Evolutionary conservation across 2,888 invertebrate species (phyloP).

Genomic region (Hydrotaea diabolus): DNA sequence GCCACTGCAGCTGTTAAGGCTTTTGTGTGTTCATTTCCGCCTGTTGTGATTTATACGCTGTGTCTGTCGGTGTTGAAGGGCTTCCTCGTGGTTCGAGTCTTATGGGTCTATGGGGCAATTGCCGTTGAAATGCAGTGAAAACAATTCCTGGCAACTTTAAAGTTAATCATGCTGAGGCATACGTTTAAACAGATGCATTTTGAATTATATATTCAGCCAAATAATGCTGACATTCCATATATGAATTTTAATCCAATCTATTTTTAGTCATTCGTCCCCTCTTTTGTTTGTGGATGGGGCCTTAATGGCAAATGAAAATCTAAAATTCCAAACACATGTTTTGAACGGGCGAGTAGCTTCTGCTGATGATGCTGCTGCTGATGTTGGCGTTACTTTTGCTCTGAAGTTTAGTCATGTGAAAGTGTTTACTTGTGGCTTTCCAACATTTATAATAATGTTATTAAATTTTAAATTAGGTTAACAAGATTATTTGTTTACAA

Average conservation of each 20-base stretch:
- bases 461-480: constrained; percentile 43
- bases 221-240: background rate
- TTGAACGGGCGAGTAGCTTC: background rate
- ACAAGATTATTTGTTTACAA: constrained; percentile 38
- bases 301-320: background rate
- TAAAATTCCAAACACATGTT: constrained; percentile 21
- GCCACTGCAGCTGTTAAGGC: constrained; percentile 29
- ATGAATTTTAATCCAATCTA: background rate
- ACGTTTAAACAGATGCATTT: background rate
- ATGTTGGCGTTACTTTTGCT: background rate
- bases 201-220: too few species aligned
- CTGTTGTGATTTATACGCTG: constrained; percentile 16
- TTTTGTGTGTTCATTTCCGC: constrained; percentile 42
- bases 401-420: constrained; percentile 22
- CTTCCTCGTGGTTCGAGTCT: background rate
- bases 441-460: constrained; percentile 41
- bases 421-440: constrained; percentile 12
- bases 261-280: background rate
- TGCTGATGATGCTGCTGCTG: background rate
- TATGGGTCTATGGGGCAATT: background rate
- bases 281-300: background rate
- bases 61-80: background rate
- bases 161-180: background rate
- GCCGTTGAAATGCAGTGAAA: background rate
- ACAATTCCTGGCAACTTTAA: background rate